Evolutionary conservation across 1,140 invertebrate genomes (phyloP).

Genomic region (Pararge aegeria): DNA sequence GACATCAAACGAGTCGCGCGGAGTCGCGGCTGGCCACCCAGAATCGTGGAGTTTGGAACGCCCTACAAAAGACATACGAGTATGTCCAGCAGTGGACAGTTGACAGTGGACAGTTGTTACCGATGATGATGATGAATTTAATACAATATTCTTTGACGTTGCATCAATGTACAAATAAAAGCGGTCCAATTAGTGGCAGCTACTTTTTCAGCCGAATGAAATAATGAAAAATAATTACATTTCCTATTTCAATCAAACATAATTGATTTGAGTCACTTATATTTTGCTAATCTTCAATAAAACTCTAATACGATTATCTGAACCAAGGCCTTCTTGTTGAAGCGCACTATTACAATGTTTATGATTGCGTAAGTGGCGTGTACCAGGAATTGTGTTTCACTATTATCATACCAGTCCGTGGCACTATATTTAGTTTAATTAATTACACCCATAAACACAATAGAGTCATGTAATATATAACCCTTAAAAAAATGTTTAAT

Average conservation of each 20-base stretch:
- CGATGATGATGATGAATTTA: no score
- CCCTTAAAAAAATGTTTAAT: neutral
- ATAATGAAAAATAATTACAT: slow-evolving; percentile 10
- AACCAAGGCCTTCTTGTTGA: slow-evolving; percentile 14
- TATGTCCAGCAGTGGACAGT: no score
- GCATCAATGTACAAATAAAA: no score
- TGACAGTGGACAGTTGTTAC: no score
- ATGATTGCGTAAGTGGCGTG: slow-evolving; percentile 9
- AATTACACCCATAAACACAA: neutral
- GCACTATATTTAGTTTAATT: slow-evolving; percentile 9
- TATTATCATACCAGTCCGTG: slow-evolving; percentile 9
- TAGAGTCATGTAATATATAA: neutral
- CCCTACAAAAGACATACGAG: no score
- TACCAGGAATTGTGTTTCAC: slow-evolving; percentile 19
- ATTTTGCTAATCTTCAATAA: neutral
- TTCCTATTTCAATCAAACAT: slow-evolving; percentile 10
- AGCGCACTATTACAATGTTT: slow-evolving; percentile 14
- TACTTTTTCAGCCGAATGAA: neutral
- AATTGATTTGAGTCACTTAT: slow-evolving; percentile 3
- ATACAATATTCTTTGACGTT: no score
- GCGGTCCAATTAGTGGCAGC: neutral
- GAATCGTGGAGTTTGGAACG: no score
- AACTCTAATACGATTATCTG: slow-evolving; percentile 12
- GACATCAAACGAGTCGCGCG: no score
- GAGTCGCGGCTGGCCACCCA: no score